Evolutionary conservation across 2,113 vertebrate genomes (phyloP).

Genomic region (Marmota flaviventris): DNA sequence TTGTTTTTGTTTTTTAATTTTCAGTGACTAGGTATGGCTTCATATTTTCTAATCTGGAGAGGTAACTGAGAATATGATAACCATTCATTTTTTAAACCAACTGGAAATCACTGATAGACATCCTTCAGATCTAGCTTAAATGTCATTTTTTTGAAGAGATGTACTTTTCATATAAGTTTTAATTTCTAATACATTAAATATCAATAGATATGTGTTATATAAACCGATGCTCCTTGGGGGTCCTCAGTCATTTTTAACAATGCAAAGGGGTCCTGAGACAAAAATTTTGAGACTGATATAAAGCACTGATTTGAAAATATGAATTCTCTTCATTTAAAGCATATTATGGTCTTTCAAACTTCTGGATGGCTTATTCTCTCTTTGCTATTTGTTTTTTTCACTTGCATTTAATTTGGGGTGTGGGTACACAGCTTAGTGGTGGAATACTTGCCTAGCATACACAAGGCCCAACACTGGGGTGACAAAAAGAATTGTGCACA

Average conservation of each 20-base stretch:
- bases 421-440: neutral
- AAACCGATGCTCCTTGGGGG: too few relatives aligned
- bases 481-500: too few relatives aligned
- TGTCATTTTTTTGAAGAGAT: neutral
- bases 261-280: too few relatives aligned
- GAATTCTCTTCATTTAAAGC: constrained; percentile 34
- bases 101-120: neutral
- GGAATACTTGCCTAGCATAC: too few relatives aligned
- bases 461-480: too few relatives aligned
- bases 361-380: neutral
- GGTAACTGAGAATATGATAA: neutral
- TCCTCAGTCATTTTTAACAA: too few relatives aligned
- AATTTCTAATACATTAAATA: constrained; percentile 2
- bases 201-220: too few relatives aligned
- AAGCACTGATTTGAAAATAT: constrained; percentile 19
- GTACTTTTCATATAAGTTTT: constrained; percentile 37
- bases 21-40: too few relatives aligned
- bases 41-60: too few relatives aligned
- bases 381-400: neutral
- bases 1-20: too few relatives aligned
- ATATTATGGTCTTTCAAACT: neutral
- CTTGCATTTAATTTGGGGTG: neutral
- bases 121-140: constrained; percentile 2
- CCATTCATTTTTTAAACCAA: constrained; percentile 6
- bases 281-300: neutral